Evolutionary conservation across 1,140 invertebrate species (phyloP).

Genomic region (Plectus sambesii): DNA sequence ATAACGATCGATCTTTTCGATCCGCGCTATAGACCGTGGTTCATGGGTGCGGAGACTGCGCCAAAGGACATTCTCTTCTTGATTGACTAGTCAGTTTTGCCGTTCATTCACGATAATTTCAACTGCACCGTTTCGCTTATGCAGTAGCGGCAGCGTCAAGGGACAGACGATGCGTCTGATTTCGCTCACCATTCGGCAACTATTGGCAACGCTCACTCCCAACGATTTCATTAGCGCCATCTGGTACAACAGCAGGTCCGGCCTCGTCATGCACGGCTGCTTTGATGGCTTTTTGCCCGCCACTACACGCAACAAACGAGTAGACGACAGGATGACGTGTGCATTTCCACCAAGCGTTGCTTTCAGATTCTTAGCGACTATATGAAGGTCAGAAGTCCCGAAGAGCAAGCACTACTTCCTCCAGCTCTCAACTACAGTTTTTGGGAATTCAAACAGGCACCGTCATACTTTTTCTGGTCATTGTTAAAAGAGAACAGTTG

Average conservation of each 20-base stretch:
- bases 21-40: conserved; percentile 25
- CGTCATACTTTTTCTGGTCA: too few relatives aligned
- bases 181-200: conserved; percentile 23
- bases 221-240: conserved; percentile 25
- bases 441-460: too few relatives aligned
- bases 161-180: conserved; percentile 27
- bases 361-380: background rate
- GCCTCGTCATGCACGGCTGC: conserved; percentile 14
- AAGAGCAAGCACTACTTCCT: conserved; percentile 37
- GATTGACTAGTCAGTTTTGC: conserved; percentile 28
- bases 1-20: conserved; percentile 28
- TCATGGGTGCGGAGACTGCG: conserved; percentile 19
- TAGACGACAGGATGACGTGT: too few relatives aligned
- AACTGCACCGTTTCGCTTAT: conserved; percentile 9
- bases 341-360: background rate
- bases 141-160: conserved; percentile 27
- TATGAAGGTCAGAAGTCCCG: too few relatives aligned
- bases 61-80: conserved; percentile 27
- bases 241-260: conserved; percentile 20
- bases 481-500: too few relatives aligned
- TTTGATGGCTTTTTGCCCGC: conserved; percentile 23
- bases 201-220: conserved; percentile 22
- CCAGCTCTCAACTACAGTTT: conserved; percentile 39
- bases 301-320: conserved; percentile 23
- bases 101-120: conserved; percentile 2